Conservation (phyloP, 1,140 invertebrate genomes). For the Ridgeia piscesae region DNA sequence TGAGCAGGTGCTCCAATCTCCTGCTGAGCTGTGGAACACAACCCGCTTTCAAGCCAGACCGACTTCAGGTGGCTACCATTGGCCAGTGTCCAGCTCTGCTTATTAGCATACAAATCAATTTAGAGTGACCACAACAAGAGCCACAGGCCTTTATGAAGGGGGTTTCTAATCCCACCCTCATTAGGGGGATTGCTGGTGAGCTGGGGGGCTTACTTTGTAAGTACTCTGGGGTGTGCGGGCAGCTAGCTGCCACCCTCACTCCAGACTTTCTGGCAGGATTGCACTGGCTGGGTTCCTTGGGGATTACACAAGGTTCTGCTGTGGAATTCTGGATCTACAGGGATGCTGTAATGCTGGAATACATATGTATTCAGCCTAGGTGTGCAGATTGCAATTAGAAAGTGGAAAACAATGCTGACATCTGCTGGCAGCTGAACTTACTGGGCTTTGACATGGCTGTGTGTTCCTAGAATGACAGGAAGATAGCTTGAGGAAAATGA, state of each 20-base stretch:
- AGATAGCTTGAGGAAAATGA: too few relatives aligned
- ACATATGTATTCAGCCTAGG: not conserved
- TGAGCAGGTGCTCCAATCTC: not conserved
- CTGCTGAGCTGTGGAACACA: not conserved
- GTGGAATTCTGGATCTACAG: not conserved
- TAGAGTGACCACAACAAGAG: not conserved
- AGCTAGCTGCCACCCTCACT: not conserved
- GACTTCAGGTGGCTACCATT: not conserved
- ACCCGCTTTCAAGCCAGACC: not conserved
- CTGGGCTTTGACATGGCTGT: not conserved
- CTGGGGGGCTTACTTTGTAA: not conserved
- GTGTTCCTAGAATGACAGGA: not conserved
- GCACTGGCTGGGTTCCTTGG: not conserved
- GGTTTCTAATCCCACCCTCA: not conserved
- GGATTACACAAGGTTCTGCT: not conserved
- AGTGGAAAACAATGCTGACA: not conserved
- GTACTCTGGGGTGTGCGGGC: not conserved
- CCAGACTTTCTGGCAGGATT: not conserved
- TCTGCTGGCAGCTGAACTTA: not conserved
- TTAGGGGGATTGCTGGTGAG: slow-evolving; percentile 3
- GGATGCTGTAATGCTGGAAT: not conserved
- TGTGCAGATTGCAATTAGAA: not conserved
- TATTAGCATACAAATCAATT: not conserved
- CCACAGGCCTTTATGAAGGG: not conserved
- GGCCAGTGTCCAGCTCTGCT: not conserved